These are phyloP conservation scores for cat (Felis catus) DNA, from an alignment of 2,113 vertebrate species.

Conservation along the genomic window F.catus_Fca126_mat1.0 CM031424.1:43785001-43785500, in stretches of 20 bases:
- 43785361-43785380: constrained; percentile 67
- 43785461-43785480: constrained; percentile 52
- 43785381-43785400: constrained; percentile 66
- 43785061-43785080: constrained; percentile 20
- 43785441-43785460: constrained; percentile 62
- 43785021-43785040: not conserved
- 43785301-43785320: not conserved
- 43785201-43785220: constrained; percentile 59
- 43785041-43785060: constrained; percentile 3
- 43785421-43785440: constrained; percentile 56
- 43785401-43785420: constrained; percentile 30
- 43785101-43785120: constrained; percentile 44
- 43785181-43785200: constrained; percentile 10
- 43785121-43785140: constrained; percentile 24
- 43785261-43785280: constrained; percentile 11
- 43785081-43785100: not conserved
- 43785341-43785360: constrained; percentile 53
- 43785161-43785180: not conserved
- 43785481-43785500: constrained; percentile 45
- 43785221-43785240: constrained; percentile 1
- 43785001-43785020: not conserved
- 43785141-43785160: constrained; percentile 6
- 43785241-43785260: constrained; percentile 68
- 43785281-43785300: constrained; percentile 33
- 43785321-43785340: constrained; percentile 36